Evolutionary conservation across 2,888 invertebrate genomes (phyloP).

Genomic region (Chrysina gloriosa): DNA sequence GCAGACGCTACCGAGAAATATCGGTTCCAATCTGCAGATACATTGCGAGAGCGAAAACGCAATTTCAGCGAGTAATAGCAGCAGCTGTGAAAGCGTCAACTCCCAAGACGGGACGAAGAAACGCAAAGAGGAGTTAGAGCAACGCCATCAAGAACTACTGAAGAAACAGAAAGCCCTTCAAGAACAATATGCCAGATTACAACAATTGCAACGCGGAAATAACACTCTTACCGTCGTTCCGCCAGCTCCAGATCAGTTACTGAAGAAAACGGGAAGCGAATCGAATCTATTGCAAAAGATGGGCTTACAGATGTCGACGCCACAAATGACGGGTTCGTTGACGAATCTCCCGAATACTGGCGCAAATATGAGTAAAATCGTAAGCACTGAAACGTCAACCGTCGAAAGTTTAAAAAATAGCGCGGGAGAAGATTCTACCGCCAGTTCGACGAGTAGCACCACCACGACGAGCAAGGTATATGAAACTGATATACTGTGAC

Average conservation of each 20-base stretch:
- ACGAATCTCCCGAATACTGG: constrained; percentile 70
- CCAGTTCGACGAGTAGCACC: constrained; percentile 50
- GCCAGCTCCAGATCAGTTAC: constrained; percentile 71
- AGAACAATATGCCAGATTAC: constrained; percentile 90
- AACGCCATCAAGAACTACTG: constrained; percentile 88
- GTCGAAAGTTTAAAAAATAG: constrained; percentile 51
- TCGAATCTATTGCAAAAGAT: constrained; percentile 87
- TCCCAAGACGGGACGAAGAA: constrained; percentile 76
- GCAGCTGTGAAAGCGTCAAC: constrained; percentile 82
- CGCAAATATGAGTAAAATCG: constrained; percentile 54
- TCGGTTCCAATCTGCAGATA: constrained; percentile 61
- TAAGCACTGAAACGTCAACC: constrained; percentile 51
- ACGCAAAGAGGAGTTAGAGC: constrained; percentile 83
- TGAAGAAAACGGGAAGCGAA: constrained; percentile 91
- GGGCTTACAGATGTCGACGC: constrained; percentile 74
- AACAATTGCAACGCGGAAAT: constrained; percentile 85
- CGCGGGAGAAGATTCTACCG: constrained; percentile 48
- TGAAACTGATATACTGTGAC: constrained; percentile 95
- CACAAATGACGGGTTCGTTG: constrained; percentile 71
- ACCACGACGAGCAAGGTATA: constrained; percentile 82
- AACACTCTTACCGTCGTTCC: constrained; percentile 73
- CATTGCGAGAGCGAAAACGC: constrained; percentile 58
- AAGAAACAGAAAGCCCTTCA: constrained; percentile 90
- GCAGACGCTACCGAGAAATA: constrained; percentile 64
- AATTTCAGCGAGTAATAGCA: constrained; percentile 73